Percentiles rank a stretch among this genome's conserved stretches.
These are phyloP conservation scores for Apamea monoglypha DNA, from an alignment of 2,888 invertebrate species.

Conservation along the genomic window DNA sequence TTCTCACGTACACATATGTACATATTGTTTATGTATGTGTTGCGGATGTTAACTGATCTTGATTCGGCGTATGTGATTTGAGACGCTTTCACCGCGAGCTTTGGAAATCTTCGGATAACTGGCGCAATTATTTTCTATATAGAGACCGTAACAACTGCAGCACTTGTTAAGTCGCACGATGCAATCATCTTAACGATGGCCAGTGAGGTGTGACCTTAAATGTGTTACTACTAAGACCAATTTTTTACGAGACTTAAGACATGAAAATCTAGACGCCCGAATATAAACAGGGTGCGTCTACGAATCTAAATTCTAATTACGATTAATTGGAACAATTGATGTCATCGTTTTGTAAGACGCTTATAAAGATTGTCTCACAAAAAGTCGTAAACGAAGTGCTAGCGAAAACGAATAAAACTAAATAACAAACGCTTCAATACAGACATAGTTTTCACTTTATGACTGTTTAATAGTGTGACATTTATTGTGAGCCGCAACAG, in stretches of 20 bases:
- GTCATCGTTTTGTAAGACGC: slow-evolving; percentile 55
- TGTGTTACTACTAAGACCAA: neutral
- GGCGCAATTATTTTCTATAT: slow-evolving; percentile 71
- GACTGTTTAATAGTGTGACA: slow-evolving; percentile 50
- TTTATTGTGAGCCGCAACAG: slow-evolving; percentile 50
- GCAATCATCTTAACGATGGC: slow-evolving; percentile 46
- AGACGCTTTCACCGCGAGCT: slow-evolving; percentile 80
- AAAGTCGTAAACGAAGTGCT: slow-evolving; percentile 55
- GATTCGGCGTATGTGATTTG: slow-evolving; percentile 86
- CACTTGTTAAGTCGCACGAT: slow-evolving; percentile 60
- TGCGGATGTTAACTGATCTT: slow-evolving; percentile 87
- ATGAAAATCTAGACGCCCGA: slow-evolving; percentile 13
- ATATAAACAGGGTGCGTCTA: slow-evolving; percentile 26
- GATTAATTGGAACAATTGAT: slow-evolving; percentile 69
- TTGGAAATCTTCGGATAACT: slow-evolving; percentile 68
- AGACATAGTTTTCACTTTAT: slow-evolving; percentile 49
- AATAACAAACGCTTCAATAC: slow-evolving; percentile 62
- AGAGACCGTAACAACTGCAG: slow-evolving; percentile 53
- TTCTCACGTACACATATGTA: slow-evolving; percentile 87
- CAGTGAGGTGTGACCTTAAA: slow-evolving; percentile 31
- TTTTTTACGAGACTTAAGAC: neutral
- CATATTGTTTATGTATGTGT: slow-evolving; percentile 80
- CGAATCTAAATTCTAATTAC: slow-evolving; percentile 58
- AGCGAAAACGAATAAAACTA: slow-evolving; percentile 56
- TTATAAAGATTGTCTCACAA: slow-evolving; percentile 59